phyloP scores from a whole-genome alignment of 1,140 invertebrate genomes.

The Drosophila kikkawai region DNA sequence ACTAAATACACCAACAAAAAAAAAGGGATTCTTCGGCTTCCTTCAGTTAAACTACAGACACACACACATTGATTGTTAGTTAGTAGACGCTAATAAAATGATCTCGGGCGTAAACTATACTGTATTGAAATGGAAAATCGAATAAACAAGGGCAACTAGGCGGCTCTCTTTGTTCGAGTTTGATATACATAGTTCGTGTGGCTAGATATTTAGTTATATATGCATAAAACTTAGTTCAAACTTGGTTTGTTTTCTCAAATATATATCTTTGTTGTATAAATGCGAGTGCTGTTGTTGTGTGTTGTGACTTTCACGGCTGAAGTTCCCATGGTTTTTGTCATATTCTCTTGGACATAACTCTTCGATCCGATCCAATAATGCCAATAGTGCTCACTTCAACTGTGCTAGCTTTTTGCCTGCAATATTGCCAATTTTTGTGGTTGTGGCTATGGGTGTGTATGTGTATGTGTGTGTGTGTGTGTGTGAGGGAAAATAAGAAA shows the following conservation, averaged over 20 bases:
- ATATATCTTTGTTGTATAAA: conserved; percentile 51
- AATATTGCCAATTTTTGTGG: conserved; percentile 24
- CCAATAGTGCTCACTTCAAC: conserved; percentile 15
- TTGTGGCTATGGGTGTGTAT: conserved; percentile 7
- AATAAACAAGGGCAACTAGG: conserved; percentile 41
- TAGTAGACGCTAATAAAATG: conserved; percentile 57
- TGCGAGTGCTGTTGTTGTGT: conserved; percentile 77
- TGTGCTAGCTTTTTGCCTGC: conserved; percentile 12
- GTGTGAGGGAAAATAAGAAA: conserved; percentile 55
- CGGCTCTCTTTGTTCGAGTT: conserved; percentile 47
- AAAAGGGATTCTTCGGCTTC: conserved; percentile 21
- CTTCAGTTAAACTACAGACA: conserved; percentile 64
- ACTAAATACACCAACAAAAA: conserved; percentile 48
- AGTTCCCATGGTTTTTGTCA: conserved; percentile 9
- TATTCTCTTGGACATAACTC: neutral
- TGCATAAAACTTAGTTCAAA: conserved; percentile 49
- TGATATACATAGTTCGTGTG: conserved; percentile 25
- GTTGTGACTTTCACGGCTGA: conserved; percentile 21
- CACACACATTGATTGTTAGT: conserved; percentile 75
- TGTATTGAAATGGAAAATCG: conserved; percentile 22
- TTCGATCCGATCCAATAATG: conserved; percentile 16
- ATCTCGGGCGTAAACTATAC: conserved; percentile 16
- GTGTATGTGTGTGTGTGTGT: conserved; percentile 11
- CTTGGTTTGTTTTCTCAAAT: conserved; percentile 49
- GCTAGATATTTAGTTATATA: conserved; percentile 36